These are phyloP conservation scores for Cirrhinus molitorella DNA, from an alignment of 2,797 vertebrate species.

Conservation along the genomic window DNA sequence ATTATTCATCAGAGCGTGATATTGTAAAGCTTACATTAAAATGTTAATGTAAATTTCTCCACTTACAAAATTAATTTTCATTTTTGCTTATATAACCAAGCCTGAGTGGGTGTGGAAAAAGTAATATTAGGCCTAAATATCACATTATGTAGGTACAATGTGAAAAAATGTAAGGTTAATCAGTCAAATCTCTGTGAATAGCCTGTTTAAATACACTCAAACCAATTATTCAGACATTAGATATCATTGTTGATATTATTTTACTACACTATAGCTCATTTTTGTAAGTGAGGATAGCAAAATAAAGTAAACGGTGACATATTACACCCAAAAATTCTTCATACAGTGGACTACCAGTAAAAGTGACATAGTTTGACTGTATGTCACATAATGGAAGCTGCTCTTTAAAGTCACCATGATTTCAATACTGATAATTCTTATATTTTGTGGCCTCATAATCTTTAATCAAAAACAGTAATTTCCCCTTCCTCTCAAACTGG, in stretches of 20 bases:
- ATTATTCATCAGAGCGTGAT: background rate
- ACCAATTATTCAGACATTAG: too few species aligned
- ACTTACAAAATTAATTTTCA: background rate
- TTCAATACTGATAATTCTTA: background rate
- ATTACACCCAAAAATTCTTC: too few species aligned
- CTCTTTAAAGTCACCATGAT: background rate
- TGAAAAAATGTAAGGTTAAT: background rate
- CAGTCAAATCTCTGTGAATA: background rate
- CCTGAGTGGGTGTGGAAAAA: background rate
- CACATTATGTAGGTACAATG: background rate
- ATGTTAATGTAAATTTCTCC: background rate
- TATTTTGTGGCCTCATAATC: background rate
- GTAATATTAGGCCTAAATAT: background rate
- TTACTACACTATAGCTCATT: too few species aligned
- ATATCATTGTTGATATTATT: too few species aligned
- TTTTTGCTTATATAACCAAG: constrained; percentile 12
- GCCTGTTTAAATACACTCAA: background rate
- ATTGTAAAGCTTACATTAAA: constrained; percentile 7
- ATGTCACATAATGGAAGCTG: background rate
- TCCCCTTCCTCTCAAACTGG: background rate
- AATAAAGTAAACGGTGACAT: too few species aligned
- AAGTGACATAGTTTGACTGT: too few species aligned
- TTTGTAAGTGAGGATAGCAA: too few species aligned
- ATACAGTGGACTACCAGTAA: too few species aligned
- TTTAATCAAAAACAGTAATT: background rate